phyloP scores from a whole-genome alignment of 2,113 vertebrate genomes.

The Anguilla rostrata region DNA sequence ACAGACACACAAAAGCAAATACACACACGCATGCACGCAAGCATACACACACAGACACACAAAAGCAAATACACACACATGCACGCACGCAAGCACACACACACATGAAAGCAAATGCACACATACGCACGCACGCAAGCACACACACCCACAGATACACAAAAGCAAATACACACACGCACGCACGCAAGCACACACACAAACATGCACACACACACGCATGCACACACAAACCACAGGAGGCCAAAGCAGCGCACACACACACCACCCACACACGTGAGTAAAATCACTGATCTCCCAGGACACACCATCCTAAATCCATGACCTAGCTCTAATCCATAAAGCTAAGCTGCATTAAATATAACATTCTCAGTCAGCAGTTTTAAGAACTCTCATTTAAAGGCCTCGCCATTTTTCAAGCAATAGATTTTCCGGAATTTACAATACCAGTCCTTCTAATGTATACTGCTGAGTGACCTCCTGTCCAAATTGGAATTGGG shows the following conservation, averaged over 20 bases:
- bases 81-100: neutral
- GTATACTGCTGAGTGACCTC: too few relatives aligned
- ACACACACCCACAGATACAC: too few relatives aligned
- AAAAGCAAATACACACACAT: too few relatives aligned
- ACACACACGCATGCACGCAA: too few relatives aligned
- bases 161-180: neutral
- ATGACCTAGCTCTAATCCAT: neutral
- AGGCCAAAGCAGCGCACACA: neutral
- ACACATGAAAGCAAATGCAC: neutral
- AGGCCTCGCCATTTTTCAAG: neutral
- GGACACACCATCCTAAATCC: neutral
- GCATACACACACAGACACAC: too few relatives aligned
- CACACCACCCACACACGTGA: neutral
- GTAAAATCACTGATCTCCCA: neutral
- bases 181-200: conserved; percentile 2
- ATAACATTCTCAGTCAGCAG: neutral
- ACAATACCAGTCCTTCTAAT: neutral
- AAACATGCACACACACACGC: neutral
- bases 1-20: too few relatives aligned
- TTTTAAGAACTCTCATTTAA: neutral
- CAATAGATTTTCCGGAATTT: neutral
- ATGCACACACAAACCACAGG: neutral
- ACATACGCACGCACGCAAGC: too few relatives aligned
- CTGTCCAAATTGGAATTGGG: too few relatives aligned
- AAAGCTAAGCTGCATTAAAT: neutral